Evolutionary conservation across 2,888 invertebrate species (phyloP), one percentile per base, ranked within the genome.

Genomic region (Drosophila quinaria): DNA sequence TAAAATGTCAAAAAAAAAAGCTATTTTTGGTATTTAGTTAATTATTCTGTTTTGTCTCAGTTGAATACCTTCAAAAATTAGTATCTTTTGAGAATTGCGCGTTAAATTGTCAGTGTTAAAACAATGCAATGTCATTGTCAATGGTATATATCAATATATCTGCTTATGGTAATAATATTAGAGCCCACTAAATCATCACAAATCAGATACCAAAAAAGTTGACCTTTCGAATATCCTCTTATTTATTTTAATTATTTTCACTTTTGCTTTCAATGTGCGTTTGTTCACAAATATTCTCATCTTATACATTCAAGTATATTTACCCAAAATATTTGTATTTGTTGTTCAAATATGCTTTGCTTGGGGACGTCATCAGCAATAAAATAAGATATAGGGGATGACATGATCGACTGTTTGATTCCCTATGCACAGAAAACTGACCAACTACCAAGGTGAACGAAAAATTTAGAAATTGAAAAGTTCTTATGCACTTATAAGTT

Each of bases 221-320:
- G 13, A 10, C 49, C 37, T 39, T 17, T 17, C 2, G 2, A 29
- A 39, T 17, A 52, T 10, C 3, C 11, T 25, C 22, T 31, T 65
- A 35, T 51, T 42, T 56, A 46, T 59, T 41, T 66, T 61, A 73
- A 76, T 76, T 80, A 60, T 70, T 66, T 52, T 63, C 78, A 83
- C 80, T 74, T 83, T 77, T 74, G 74, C 64, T 80, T 83, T 72
- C 65, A 17, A 37, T 15, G 13, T n/a, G 25, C 13, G 19, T 42
- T 42, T 22, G 19, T 19, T 11, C n/a, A 25, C 15, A 11, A 4
- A 17, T 41, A 44, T 4, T 4, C 1, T 4, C n/a, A 29, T 19
- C 10, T 10, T n/a, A 33, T 15, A 55, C 17, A 13, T 47, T 9
- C 15, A 39, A 9, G 13, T 60, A 11, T 50, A 39, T 41, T 39